phyloP scores from a whole-genome alignment of 2,888 invertebrate species.

The Rotaria socialis region DNA sequence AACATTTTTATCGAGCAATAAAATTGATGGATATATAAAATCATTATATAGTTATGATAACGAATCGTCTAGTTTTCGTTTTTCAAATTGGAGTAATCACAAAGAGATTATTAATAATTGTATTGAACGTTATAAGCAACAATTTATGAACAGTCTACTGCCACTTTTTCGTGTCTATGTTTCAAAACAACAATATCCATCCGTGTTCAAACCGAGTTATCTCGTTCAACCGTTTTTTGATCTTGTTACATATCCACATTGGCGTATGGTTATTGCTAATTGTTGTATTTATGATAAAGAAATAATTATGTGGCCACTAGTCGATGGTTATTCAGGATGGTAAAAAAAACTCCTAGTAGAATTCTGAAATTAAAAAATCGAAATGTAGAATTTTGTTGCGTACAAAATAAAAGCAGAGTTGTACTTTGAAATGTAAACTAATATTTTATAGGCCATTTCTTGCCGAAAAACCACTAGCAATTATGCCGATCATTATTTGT shows the following conservation, averaged over 20 bases:
- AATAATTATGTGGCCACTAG: neutral
- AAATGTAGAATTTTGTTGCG: no score
- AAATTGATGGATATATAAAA: neutral
- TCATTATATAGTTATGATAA: neutral
- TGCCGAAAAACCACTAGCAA: neutral
- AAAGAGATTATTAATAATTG: neutral
- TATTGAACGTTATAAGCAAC: neutral
- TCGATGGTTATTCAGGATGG: slow-evolving; percentile 9
- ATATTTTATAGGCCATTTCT: neutral
- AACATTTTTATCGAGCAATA: neutral
- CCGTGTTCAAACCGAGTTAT: neutral
- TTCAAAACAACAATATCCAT: neutral
- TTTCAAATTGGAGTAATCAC: neutral
- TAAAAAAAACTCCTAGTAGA: neutral
- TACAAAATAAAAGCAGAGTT: no score
- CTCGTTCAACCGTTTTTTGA: neutral
- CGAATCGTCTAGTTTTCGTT: neutral
- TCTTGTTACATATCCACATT: neutral
- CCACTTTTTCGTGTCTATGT: neutral
- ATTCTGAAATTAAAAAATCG: no score
- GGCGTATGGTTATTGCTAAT: neutral
- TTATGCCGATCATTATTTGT: neutral
- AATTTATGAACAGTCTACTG: neutral
- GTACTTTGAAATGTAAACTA: no score
- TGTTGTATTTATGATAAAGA: neutral